These are phyloP conservation scores for Polypedilum pembai DNA, from an alignment of 1,140 invertebrate genomes.

Conservation along the genomic window DNA sequence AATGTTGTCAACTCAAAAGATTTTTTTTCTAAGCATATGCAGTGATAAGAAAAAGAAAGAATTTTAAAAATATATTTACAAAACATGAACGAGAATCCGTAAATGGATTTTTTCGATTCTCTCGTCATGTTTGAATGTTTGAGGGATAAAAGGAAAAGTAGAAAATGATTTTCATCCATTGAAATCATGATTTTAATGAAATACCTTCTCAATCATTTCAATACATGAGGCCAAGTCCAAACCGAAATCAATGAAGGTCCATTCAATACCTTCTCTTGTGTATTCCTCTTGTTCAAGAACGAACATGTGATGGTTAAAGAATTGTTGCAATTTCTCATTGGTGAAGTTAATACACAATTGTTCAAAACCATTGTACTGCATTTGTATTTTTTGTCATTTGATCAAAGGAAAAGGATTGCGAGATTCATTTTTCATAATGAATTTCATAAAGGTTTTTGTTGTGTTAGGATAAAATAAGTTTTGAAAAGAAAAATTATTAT, in stretches of 20 bases:
- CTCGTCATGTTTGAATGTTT: background rate
- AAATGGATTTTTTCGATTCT: too few species aligned
- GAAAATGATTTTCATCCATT: background rate
- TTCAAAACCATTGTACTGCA: constrained; percentile 76
- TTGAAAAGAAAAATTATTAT: too few species aligned
- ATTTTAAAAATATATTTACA: too few species aligned
- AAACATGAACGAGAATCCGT: too few species aligned
- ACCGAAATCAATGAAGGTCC: constrained; percentile 99
- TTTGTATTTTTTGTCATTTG: too few species aligned
- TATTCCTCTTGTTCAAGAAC: constrained; percentile 99
- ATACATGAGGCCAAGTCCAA: constrained; percentile 98
- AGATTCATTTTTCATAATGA: background rate
- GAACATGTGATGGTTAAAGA: constrained; percentile 99
- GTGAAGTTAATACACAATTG: constrained; percentile 99
- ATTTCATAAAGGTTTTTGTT: background rate
- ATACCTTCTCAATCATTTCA: constrained; percentile 98
- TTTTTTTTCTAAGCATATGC: too few species aligned
- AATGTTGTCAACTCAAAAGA: too few species aligned
- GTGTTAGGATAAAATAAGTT: too few species aligned
- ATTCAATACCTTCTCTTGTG: constrained; percentile 94
- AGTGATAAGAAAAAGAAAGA: too few species aligned
- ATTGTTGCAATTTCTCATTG: constrained; percentile 99
- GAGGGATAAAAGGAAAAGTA: background rate
- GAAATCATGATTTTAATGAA: background rate
- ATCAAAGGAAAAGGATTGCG: background rate